These are phyloP conservation scores for Gymnothorax javanicus DNA, from an alignment of 2,797 vertebrate species.

Conservation along the genomic window DNA sequence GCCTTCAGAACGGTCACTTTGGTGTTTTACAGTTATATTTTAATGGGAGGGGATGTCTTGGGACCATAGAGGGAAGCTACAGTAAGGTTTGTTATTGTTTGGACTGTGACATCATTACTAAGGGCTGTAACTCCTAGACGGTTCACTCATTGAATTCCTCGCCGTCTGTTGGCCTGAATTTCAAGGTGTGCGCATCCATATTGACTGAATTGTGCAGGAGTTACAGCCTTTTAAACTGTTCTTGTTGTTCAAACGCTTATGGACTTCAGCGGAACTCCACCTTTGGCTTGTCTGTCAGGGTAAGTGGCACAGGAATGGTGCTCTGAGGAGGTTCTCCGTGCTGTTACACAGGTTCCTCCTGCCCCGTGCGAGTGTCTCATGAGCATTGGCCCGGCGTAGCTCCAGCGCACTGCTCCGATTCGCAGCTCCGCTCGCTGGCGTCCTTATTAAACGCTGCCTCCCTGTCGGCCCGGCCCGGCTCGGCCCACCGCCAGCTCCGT, in stretches of 20 bases:
- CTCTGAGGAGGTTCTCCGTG: background rate
- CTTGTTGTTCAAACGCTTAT: no score
- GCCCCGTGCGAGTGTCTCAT: background rate
- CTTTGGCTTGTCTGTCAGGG: background rate
- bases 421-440: conserved; percentile 1
- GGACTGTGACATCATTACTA: no score
- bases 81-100: no score
- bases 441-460: conserved; percentile 69
- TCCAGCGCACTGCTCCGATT: background rate
- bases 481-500: conserved; percentile 72
- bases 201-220: no score
- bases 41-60: background rate
- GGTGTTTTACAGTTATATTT: background rate
- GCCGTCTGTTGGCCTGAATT: no score
- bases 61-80: no score
- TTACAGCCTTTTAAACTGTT: no score
- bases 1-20: background rate
- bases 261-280: no score
- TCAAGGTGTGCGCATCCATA: no score
- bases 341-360: background rate
- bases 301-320: background rate
- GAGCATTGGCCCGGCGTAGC: background rate
- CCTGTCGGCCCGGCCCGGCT: conserved; percentile 66
- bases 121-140: no score
- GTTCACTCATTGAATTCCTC: no score